A percentile compares a stretch with the other conserved stretches of the same genome.
phyloP scores from a whole-genome alignment of 2,113 vertebrate species.

The Tringa solitaria region DNA sequence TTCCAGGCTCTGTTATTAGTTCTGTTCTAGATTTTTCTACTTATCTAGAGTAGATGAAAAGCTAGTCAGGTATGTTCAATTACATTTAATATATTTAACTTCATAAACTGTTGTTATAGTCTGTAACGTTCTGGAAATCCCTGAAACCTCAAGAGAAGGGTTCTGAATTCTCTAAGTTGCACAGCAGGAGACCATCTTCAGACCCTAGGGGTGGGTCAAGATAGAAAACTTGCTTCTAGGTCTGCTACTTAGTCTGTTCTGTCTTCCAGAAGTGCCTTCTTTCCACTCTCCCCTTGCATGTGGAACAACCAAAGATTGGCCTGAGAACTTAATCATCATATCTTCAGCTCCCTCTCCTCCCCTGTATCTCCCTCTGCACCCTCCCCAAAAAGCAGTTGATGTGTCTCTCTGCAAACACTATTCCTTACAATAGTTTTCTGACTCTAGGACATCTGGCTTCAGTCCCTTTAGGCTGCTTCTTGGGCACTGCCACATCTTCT shows the following conservation, averaged over 20 bases:
- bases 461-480: background rate
- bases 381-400: background rate
- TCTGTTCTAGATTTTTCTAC: background rate
- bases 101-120: background rate
- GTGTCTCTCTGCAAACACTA: background rate
- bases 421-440: background rate
- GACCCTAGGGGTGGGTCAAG: background rate
- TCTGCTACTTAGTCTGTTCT: background rate
- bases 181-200: background rate
- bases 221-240: background rate
- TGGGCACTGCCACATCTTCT: background rate
- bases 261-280: background rate
- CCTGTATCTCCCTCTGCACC: background rate
- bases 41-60: background rate
- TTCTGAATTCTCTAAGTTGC: background rate
- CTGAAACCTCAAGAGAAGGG: background rate
- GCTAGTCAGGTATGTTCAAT: background rate
- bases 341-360: background rate
- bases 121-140: background rate
- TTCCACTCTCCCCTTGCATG: fast-evolving
- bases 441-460: background rate
- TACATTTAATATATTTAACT: background rate
- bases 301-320: background rate
- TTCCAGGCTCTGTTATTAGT: background rate
- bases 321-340: background rate